Percentiles rank a stretch among this genome's conserved stretches.
Evolutionary conservation across 2,113 vertebrate genomes (phyloP).

Genomic region (Rhea pennata): DNA sequence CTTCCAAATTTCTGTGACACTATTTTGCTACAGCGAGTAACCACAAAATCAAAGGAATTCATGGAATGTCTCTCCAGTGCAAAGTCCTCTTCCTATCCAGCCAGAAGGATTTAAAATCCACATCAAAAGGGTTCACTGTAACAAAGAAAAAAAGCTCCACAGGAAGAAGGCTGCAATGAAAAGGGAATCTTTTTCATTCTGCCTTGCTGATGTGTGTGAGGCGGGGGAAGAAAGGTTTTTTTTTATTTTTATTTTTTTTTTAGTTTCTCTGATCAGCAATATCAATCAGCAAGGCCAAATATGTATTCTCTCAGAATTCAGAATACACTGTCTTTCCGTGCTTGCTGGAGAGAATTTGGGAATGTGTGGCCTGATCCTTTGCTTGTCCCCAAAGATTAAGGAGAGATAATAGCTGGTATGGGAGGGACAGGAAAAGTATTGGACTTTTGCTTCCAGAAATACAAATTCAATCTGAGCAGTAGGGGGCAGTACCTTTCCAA

Average conservation of each 20-base stretch:
- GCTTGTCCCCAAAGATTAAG: neutral
- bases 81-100: constrained; percentile 13
- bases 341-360: neutral
- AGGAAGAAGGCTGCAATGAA: neutral
- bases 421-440: neutral
- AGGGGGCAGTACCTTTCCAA: constrained; percentile 26
- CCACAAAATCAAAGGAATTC: constrained; percentile 53
- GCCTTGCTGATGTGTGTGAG: neutral
- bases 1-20: constrained; percentile 39
- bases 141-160: neutral
- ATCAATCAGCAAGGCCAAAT: neutral
- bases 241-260: neutral
- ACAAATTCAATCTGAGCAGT: neutral
- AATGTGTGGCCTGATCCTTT: neutral
- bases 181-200: neutral
- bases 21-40: constrained; percentile 33
- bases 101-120: constrained; percentile 47
- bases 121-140: constrained; percentile 23
- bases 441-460: neutral
- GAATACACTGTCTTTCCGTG: neutral
- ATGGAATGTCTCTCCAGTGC: constrained; percentile 53
- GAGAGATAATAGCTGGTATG: neutral
- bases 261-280: neutral
- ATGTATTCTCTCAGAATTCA: neutral
- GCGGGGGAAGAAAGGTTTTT: too few species aligned